Evolutionary conservation across 2,888 invertebrate species (phyloP).

Genomic region (Lottia scabra): DNA sequence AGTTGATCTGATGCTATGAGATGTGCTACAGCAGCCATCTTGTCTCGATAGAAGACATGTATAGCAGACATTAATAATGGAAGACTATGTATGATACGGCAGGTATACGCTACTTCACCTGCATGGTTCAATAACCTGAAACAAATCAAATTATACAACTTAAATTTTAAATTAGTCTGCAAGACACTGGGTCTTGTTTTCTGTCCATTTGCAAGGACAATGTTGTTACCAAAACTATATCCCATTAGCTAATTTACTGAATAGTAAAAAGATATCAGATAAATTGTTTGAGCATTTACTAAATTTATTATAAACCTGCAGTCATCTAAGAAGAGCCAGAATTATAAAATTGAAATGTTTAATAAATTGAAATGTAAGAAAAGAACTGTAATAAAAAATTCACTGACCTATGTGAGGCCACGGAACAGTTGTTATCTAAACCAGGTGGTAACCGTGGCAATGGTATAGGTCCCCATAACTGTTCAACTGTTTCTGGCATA

Average conservation of each 20-base stretch:
- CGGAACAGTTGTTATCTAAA: slow-evolving; percentile 62
- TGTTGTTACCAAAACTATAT: too few relatives aligned
- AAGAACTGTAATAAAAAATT: background rate
- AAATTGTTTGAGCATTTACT: too few relatives aligned
- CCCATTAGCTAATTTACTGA: too few relatives aligned
- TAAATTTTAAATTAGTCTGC: too few relatives aligned
- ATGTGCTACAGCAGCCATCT: slow-evolving; percentile 70
- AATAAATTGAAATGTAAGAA: too few relatives aligned
- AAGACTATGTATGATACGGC: slow-evolving; percentile 70
- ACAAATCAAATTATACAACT: background rate
- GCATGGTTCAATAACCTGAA: slow-evolving; percentile 56
- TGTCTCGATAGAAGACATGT: slow-evolving; percentile 68
- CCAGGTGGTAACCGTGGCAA: slow-evolving; percentile 59
- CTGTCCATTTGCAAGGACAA: too few relatives aligned
- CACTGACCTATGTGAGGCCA: slow-evolving; percentile 63
- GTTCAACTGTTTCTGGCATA: slow-evolving; percentile 64
- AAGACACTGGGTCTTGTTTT: too few relatives aligned
- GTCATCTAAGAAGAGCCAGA: too few relatives aligned
- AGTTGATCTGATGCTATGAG: slow-evolving; percentile 70
- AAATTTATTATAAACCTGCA: background rate
- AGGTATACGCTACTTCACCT: slow-evolving; percentile 65
- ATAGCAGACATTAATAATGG: slow-evolving; percentile 71
- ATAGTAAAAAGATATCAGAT: too few relatives aligned
- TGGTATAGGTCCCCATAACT: slow-evolving; percentile 67
- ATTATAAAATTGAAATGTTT: too few relatives aligned